Conservation (phyloP, 35 echinoderm and acorn worm genomes). For the Diadema setosum region DNA sequence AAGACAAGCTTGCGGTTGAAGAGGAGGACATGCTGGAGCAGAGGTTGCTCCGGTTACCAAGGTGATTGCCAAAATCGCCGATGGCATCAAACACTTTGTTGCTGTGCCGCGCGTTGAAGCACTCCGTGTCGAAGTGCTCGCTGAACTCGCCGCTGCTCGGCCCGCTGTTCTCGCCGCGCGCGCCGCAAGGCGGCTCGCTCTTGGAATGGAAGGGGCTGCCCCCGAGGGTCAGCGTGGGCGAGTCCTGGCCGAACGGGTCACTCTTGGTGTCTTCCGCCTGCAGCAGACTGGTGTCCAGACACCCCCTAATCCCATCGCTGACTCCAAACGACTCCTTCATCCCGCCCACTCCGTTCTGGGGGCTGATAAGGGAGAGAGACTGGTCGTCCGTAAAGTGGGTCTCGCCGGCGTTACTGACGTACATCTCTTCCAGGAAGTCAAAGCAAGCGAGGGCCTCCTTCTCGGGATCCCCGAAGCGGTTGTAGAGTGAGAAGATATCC, state of each 20-base stretch:
- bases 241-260: neutral
- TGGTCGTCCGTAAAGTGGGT: neutral
- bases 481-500: constrained; percentile 68
- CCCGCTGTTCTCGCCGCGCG: neutral
- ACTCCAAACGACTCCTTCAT: neutral
- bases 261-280: neutral
- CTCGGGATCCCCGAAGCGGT: constrained; percentile 76
- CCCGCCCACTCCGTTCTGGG: neutral
- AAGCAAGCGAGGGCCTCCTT: constrained; percentile 81
- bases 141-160: neutral
- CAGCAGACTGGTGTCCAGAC: neutral
- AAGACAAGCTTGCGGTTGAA: constrained; percentile 38
- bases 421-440: constrained; percentile 71
- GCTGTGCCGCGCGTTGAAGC: neutral
- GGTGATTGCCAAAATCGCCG: constrained; percentile 15
- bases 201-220: neutral
- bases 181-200: neutral
- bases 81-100: constrained; percentile 24
- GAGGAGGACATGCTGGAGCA: constrained; percentile 47
- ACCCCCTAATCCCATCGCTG: neutral
- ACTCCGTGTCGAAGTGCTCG: neutral
- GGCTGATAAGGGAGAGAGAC: neutral
- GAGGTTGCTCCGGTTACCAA: constrained; percentile 10
- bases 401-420: neutral
- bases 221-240: neutral